Evolutionary conservation across 2,113 vertebrate species (phyloP).

Genomic region (Manacus vitellinus): DNA sequence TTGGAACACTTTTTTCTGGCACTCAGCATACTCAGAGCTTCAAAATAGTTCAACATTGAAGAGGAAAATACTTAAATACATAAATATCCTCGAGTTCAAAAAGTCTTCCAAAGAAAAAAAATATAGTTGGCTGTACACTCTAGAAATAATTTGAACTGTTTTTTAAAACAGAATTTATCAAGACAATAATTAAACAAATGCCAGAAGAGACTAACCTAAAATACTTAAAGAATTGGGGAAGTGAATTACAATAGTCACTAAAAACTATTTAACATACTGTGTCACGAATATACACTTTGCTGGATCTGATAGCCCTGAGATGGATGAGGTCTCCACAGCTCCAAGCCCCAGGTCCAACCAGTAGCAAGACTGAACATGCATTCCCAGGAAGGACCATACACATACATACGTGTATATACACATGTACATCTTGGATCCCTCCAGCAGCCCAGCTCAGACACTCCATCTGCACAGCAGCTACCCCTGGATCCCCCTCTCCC

Average conservation of each 20-base stretch:
- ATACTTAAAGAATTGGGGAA: not conserved
- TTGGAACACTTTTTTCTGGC: conserved; percentile 1
- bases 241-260: not conserved
- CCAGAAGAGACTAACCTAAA: not conserved
- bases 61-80: not conserved
- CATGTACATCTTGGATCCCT: accelerated
- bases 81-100: not conserved
- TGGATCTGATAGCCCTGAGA: not conserved
- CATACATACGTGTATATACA: too few relatives aligned
- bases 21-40: not conserved
- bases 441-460: not conserved
- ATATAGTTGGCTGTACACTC: not conserved
- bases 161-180: not conserved
- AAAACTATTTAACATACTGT: not conserved
- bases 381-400: not conserved
- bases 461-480: not conserved
- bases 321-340: not conserved
- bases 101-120: not conserved
- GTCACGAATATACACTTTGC: not conserved
- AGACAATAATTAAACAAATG: not conserved
- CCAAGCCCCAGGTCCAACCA: not conserved
- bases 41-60: not conserved
- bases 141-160: not conserved
- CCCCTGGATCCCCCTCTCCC: not conserved
- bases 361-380: accelerated